Evolutionary conservation across 2,113 vertebrate species (phyloP).

Genomic region (Dromas ardeola): DNA sequence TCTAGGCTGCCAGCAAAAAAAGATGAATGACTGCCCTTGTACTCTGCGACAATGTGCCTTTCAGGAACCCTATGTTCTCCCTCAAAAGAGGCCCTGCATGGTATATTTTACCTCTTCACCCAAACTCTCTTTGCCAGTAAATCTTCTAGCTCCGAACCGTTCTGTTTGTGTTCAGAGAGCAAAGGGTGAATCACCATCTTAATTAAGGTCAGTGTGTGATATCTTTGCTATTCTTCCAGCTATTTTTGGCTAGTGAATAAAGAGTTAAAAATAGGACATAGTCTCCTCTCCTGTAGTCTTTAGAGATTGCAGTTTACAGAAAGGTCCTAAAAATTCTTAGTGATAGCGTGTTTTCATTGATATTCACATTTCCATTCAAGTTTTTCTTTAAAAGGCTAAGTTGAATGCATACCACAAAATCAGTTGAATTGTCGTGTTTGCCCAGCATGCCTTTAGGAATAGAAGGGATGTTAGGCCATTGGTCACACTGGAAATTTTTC

Average conservation of each 20-base stretch:
- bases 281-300: not conserved
- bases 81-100: not conserved
- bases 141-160: not conserved
- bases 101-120: not conserved
- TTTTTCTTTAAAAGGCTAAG: not conserved
- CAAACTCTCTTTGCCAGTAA: not conserved
- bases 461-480: not conserved
- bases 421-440: not conserved
- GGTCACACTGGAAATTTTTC: not conserved
- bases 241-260: conserved; percentile 2
- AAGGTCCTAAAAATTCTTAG: not conserved
- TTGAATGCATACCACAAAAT: not conserved
- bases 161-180: not conserved
- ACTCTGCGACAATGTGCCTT: not conserved
- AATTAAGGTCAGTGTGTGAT: not conserved
- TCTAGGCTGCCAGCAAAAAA: not conserved
- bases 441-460: not conserved
- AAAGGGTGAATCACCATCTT: conserved; percentile 1
- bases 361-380: not conserved
- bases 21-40: not conserved
- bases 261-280: conserved; percentile 6
- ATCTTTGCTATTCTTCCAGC: not conserved
- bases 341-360: not conserved
- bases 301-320: not conserved
- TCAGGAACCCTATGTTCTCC: not conserved